Percentiles rank a stretch among this genome's conserved stretches.
phyloP scores from a whole-genome alignment of 2,888 invertebrate species.

The Volucella inflata region DNA sequence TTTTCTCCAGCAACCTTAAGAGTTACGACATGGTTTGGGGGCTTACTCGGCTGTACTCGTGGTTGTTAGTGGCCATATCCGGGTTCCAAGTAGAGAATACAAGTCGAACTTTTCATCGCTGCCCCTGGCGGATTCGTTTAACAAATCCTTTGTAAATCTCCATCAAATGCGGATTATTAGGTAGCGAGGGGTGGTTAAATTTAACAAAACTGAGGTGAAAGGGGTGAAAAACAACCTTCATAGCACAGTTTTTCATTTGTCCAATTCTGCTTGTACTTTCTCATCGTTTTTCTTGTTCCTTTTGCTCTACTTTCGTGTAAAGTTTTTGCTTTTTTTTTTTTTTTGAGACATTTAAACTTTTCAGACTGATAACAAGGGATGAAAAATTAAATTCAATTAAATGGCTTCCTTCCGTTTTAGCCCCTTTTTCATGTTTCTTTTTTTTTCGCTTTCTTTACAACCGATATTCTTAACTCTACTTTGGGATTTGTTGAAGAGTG shows the following conservation, averaged over 20 bases:
- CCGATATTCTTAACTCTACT: background rate
- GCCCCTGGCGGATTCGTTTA: constrained; percentile 52
- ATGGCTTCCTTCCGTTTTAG: constrained; percentile 50
- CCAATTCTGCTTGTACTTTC: constrained; percentile 13
- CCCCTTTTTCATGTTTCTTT: background rate
- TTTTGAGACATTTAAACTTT: constrained; percentile 59
- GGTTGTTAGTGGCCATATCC: constrained; percentile 36
- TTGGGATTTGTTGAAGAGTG: constrained; percentile 1
- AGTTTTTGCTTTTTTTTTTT: too few species aligned
- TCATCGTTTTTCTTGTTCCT: background rate
- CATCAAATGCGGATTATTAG: constrained; percentile 69
- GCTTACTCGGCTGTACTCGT: background rate
- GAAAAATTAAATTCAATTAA: constrained; percentile 71
- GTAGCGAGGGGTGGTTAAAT: background rate
- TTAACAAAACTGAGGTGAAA: background rate
- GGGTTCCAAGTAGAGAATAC: constrained; percentile 4
- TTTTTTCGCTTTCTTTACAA: constrained; percentile 6
- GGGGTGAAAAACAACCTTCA: constrained; percentile 27
- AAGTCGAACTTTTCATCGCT: constrained; percentile 58
- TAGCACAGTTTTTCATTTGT: constrained; percentile 34
- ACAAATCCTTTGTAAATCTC: constrained; percentile 65
- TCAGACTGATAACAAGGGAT: constrained; percentile 64
- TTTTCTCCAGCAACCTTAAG: constrained; percentile 11
- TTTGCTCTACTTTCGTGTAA: constrained; percentile 27
- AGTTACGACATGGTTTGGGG: background rate